phyloP scores from a whole-genome alignment of 2,797 vertebrate genomes.

The Sebastes cheni region DNA sequence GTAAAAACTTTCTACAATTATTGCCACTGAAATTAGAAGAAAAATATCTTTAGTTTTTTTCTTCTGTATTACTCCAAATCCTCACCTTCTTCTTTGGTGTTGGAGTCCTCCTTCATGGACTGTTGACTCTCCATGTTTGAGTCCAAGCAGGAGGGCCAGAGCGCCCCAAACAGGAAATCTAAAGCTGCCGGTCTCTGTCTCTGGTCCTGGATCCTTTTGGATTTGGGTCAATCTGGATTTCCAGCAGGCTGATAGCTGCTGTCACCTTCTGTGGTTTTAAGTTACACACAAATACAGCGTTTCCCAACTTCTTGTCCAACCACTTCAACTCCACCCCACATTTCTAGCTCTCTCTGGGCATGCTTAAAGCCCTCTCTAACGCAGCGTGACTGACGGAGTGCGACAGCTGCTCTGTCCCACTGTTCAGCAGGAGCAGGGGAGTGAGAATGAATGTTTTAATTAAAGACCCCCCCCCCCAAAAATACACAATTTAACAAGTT shows the following conservation, averaged over 20 bases:
- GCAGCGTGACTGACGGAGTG: conserved; percentile 55
- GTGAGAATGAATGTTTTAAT: not conserved
- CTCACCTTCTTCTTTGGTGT: conserved; percentile 58
- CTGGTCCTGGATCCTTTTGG: conserved; percentile 3
- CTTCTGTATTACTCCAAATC: not conserved
- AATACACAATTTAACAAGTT: not conserved
- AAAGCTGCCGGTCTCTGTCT: not conserved
- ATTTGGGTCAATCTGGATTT: conserved; percentile 35
- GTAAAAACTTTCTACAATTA: not conserved
- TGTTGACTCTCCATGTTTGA: conserved; percentile 48
- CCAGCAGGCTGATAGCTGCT: not conserved
- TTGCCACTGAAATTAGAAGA: not conserved
- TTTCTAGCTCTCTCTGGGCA: conserved; percentile 9
- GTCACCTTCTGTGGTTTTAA: conserved; percentile 38
- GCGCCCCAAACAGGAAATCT: not conserved
- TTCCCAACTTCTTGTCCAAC: conserved; percentile 44
- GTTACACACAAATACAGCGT: conserved; percentile 45
- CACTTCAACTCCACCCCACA: conserved; percentile 13
- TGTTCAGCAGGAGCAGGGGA: conserved; percentile 13
- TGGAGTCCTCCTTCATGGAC: conserved; percentile 29
- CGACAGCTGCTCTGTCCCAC: conserved; percentile 58
- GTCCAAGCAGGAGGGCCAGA: not conserved
- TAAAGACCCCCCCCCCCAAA: not conserved
- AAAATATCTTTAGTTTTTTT: not conserved
- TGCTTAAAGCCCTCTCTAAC: not conserved